Conservation (phyloP, 2,797 vertebrate species). For the Darevskia nairensis region DNA sequence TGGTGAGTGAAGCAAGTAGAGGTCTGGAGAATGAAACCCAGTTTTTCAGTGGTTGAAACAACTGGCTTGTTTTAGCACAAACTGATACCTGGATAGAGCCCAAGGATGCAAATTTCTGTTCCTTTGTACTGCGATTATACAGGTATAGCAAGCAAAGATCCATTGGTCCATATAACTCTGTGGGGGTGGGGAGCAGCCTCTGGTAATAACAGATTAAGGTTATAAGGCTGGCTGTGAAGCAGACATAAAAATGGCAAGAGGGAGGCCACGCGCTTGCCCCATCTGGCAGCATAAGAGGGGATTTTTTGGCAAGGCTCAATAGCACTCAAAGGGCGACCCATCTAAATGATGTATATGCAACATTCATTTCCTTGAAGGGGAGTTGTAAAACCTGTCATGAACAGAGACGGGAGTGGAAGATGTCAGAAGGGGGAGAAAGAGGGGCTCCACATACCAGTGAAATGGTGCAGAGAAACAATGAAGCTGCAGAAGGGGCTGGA, state of each 20-base stretch:
- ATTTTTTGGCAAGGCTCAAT: not conserved
- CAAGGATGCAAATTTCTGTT: not conserved
- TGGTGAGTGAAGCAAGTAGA: no score
- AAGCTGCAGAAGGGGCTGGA: not conserved
- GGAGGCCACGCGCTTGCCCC: not conserved
- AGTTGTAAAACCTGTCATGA: not conserved
- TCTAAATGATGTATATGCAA: not conserved
- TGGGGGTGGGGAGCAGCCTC: not conserved
- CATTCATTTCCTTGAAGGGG: conserved; percentile 8
- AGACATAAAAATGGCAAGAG: no score
- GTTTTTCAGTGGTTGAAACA: not conserved
- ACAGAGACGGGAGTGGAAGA: not conserved
- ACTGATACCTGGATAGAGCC: not conserved
- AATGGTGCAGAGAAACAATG: no score
- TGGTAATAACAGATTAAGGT: not conserved
- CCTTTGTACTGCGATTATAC: not conserved
- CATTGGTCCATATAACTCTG: not conserved
- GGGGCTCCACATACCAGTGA: not conserved
- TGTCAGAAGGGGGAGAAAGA: no score
- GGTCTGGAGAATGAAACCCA: not conserved
- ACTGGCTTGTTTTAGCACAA: not conserved
- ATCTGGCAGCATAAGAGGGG: not conserved
- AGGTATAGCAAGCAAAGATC: not conserved
- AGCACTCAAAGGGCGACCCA: not conserved
- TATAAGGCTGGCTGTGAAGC: not conserved